These are phyloP conservation scores for Columbina picui DNA, from an alignment of 2,113 vertebrate genomes.

Conservation along the genomic window DNA sequence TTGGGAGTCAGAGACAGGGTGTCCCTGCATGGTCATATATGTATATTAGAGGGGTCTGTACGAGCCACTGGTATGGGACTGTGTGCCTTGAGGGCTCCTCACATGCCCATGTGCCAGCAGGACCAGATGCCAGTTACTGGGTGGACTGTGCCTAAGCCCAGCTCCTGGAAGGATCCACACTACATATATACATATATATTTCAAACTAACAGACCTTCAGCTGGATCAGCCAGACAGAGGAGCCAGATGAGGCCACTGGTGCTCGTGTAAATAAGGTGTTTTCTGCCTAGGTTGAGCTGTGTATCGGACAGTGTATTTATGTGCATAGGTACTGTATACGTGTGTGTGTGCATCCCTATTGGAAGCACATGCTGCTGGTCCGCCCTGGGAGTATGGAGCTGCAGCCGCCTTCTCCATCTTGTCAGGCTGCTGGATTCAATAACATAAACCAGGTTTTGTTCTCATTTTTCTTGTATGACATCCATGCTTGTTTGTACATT, in stretches of 20 bases:
- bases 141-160: background rate
- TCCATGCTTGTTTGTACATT: background rate
- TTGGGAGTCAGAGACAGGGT: background rate
- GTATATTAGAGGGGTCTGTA: too few relatives aligned
- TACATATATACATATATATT: background rate
- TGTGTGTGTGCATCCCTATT: too few relatives aligned
- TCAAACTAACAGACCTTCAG: background rate
- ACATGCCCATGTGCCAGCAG: accelerated
- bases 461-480: background rate
- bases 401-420: background rate
- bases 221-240: background rate
- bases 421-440: background rate
- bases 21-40: too few relatives aligned
- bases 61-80: background rate
- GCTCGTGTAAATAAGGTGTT: background rate
- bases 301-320: background rate
- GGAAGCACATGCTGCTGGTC: background rate
- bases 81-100: background rate
- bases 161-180: background rate
- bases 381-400: background rate
- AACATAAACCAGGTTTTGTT: background rate
- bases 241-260: background rate
- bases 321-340: background rate
- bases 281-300: background rate
- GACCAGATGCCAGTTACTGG: background rate